phyloP scores from a whole-genome alignment of 2,797 vertebrate genomes.

The Columba guinea region DNA sequence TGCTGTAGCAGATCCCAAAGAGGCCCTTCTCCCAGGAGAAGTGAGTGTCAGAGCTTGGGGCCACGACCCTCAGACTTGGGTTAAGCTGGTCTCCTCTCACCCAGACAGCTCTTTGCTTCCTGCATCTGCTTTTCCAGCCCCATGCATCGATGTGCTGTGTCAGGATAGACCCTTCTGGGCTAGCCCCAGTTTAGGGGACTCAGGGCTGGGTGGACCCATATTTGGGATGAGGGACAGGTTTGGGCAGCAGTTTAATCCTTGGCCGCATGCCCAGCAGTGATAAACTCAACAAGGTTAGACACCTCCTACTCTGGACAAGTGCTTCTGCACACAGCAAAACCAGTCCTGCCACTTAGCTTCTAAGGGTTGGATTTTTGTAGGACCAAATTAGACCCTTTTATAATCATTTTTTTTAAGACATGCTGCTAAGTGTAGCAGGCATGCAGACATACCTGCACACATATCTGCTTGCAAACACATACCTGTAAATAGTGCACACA shows the following conservation, averaged over 20 bases:
- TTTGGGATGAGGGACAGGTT: background rate
- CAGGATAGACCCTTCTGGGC: background rate
- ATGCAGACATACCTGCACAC: background rate
- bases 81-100: background rate
- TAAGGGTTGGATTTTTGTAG: background rate
- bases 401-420: background rate
- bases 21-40: background rate
- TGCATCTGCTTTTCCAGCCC: background rate
- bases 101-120: background rate
- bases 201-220: background rate
- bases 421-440: too few species aligned
- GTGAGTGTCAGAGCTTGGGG: rapidly evolving
- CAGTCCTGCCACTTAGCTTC: background rate
- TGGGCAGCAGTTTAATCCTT: background rate
- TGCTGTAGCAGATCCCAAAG: background rate
- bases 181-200: background rate
- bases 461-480: background rate
- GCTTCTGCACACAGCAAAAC: background rate
- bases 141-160: rapidly evolving
- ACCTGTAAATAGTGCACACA: background rate
- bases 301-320: background rate
- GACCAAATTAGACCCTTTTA: background rate
- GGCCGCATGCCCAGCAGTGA: background rate
- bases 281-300: too few species aligned
- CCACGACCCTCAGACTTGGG: background rate